Conservation (phyloP, 2,888 invertebrate genomes). For the Pterobdella sp. region DNA sequence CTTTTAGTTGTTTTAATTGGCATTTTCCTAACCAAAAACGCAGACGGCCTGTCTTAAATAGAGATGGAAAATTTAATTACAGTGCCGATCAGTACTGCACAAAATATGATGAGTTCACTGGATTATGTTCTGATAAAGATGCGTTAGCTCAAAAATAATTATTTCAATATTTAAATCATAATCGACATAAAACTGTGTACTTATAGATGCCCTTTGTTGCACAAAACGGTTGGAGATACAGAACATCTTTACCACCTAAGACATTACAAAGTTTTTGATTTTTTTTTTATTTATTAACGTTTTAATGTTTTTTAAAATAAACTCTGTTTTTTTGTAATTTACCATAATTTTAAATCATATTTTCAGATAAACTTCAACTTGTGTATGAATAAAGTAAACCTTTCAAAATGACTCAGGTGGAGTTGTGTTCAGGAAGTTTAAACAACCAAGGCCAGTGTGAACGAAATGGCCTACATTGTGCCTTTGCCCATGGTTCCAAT, state of each 20-base stretch:
- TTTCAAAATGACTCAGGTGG: slow-evolving; percentile 59
- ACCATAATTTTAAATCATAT: neutral
- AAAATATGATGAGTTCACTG: slow-evolving; percentile 98
- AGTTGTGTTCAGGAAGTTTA: slow-evolving; percentile 97
- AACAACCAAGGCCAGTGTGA: slow-evolving; percentile 85
- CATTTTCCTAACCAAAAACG: slow-evolving; percentile 96
- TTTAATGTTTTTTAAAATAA: too few relatives aligned
- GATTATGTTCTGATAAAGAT: slow-evolving; percentile 95
- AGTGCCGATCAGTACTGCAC: slow-evolving; percentile 98
- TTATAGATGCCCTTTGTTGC: slow-evolving; percentile 82
- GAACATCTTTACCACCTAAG: slow-evolving; percentile 93
- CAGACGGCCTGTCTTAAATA: slow-evolving; percentile 81
- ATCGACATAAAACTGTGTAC: neutral
- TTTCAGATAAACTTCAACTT: neutral
- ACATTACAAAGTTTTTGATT: slow-evolving; percentile 78
- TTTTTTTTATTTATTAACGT: too few relatives aligned
- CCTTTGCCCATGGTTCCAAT: slow-evolving; percentile 92
- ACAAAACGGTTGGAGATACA: slow-evolving; percentile 95
- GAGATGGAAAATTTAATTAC: slow-evolving; percentile 97
- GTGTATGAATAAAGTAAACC: neutral
- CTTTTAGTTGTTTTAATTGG: slow-evolving; percentile 99
- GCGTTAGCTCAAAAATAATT: slow-evolving; percentile 66
- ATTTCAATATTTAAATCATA: neutral
- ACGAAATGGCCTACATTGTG: slow-evolving; percentile 97
- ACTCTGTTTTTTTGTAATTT: neutral